phyloP scores from a whole-genome alignment of 2,797 vertebrate species.

The Gobio occitaniae region DNA sequence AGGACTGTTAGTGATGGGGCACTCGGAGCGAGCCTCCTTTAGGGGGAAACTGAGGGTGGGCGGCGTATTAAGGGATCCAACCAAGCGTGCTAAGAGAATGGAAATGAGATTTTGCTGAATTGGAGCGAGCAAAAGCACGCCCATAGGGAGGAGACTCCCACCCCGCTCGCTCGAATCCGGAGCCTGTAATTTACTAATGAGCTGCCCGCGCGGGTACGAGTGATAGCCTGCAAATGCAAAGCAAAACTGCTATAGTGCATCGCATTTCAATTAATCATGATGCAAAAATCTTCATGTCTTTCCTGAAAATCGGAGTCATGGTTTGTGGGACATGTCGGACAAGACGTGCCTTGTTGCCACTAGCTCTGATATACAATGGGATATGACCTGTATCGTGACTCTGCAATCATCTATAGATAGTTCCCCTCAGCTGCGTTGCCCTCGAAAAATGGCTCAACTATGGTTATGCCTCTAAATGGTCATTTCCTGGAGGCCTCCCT shows the following conservation, averaged over 20 bases:
- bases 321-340: background rate
- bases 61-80: slow-evolving; percentile 52
- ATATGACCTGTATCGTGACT: background rate
- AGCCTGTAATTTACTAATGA: slow-evolving; percentile 56
- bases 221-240: background rate
- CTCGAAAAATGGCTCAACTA: slow-evolving; percentile 10
- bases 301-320: slow-evolving; percentile 3
- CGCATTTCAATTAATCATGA: background rate
- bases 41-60: slow-evolving; percentile 24
- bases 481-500: slow-evolving; percentile 55
- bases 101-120: slow-evolving; percentile 51
- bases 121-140: slow-evolving; percentile 47
- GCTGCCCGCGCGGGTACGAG: slow-evolving; percentile 34
- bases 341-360: background rate
- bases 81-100: slow-evolving; percentile 53
- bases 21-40: background rate
- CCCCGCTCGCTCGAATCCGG: background rate
- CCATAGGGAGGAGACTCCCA: slow-evolving; percentile 50
- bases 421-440: slow-evolving; percentile 18
- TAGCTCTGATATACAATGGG: background rate
- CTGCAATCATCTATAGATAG: slow-evolving; percentile 42
- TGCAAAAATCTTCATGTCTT: background rate
- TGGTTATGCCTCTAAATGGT: slow-evolving; percentile 53
- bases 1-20: slow-evolving; percentile 28
- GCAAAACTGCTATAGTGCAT: background rate